Evolutionary conservation across 2,797 vertebrate species (phyloP).

Genomic region (Pseudochirops cupreus): DNA sequence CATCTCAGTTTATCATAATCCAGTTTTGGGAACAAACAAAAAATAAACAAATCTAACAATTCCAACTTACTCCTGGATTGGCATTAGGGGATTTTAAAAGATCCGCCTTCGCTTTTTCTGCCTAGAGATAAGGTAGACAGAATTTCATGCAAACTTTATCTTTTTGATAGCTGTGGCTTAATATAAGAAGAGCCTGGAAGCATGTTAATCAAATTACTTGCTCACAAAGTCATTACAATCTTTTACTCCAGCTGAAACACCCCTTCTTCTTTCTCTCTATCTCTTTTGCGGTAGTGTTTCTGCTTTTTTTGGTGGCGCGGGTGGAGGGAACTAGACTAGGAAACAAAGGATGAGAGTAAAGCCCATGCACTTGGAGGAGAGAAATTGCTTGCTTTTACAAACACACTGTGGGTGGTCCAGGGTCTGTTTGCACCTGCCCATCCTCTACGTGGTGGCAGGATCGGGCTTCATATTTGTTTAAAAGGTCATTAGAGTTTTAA

Average conservation of each 20-base stretch:
- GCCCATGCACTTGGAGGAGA: not conserved
- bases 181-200: not conserved
- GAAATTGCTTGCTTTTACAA: not conserved
- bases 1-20: not conserved
- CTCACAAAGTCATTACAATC: not conserved
- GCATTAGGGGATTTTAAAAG: not conserved
- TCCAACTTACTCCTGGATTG: not conserved
- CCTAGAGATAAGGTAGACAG: not conserved
- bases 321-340: not conserved
- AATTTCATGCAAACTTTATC: not conserved
- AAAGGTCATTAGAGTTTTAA: conserved; percentile 7
- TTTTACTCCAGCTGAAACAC: not conserved
- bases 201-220: not conserved
- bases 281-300: not conserved
- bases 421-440: not conserved
- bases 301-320: too few species aligned
- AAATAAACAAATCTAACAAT: not conserved
- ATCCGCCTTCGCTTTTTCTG: not conserved
- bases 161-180: not conserved
- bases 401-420: not conserved
- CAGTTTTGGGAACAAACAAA: not conserved
- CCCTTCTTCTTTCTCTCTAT: not conserved
- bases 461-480: conserved; percentile 2
- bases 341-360: not conserved
- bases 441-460: conserved; percentile 10